Percentiles rank a stretch among this genome's conserved stretches.
Conservation (phyloP, 2,797 vertebrate species). For the Cuculus canorus region DNA sequence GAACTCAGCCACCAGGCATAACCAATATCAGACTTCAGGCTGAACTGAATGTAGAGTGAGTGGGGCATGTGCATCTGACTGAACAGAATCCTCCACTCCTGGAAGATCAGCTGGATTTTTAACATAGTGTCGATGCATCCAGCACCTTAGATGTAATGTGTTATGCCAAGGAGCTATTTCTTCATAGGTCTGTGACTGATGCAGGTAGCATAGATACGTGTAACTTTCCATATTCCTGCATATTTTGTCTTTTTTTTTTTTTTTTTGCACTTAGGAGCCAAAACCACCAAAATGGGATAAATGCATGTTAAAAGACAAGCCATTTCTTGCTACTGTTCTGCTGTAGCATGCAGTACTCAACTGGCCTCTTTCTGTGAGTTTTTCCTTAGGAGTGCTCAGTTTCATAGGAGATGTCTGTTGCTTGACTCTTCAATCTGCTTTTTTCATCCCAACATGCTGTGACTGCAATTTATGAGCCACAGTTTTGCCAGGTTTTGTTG, state of each 20-base stretch:
- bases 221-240: background rate
- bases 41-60: background rate
- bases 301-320: background rate
- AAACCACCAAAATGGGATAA: background rate
- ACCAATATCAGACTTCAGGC: background rate
- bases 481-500: background rate
- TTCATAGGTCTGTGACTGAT: background rate
- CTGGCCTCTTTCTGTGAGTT: background rate
- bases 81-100: background rate
- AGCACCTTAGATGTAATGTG: background rate
- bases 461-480: background rate
- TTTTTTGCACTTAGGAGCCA: background rate
- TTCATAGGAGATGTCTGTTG: background rate
- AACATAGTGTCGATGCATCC: background rate
- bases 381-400: background rate
- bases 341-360: background rate
- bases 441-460: rapidly evolving
- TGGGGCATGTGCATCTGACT: too few relatives aligned
- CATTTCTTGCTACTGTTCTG: background rate
- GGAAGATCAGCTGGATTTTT: background rate
- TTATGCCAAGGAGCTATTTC: background rate
- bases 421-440: background rate
- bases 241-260: background rate
- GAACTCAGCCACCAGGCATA: background rate
- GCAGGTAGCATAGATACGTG: background rate